phyloP scores from a whole-genome alignment of 2,797 vertebrate species.

The Acestrorhynchus altus region DNA sequence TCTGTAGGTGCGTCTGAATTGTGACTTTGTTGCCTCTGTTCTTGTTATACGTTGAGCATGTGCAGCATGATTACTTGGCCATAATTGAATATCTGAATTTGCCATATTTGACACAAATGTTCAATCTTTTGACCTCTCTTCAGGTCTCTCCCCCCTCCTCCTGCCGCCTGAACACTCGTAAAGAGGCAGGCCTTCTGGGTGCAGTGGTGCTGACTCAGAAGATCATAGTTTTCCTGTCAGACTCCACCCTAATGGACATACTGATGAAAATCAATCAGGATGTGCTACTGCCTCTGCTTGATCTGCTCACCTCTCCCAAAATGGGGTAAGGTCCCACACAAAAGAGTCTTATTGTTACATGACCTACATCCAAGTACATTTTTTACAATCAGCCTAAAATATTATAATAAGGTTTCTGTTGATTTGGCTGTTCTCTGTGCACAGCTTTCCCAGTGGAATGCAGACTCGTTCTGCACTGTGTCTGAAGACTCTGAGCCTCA shows the following conservation, averaged over 20 bases:
- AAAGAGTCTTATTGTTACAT: background rate
- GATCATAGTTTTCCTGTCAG: constrained; percentile 94
- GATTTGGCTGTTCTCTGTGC: constrained; percentile 44
- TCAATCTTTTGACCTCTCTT: constrained; percentile 26
- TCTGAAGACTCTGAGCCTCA: constrained; percentile 92
- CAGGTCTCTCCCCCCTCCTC: constrained; percentile 88
- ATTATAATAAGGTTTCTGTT: constrained; percentile 25
- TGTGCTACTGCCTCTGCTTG: constrained; percentile 89
- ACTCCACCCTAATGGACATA: constrained; percentile 97
- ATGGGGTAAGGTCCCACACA: constrained; percentile 78
- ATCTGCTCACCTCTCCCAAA: constrained; percentile 88
- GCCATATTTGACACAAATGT: background rate
- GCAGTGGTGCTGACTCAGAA: constrained; percentile 92
- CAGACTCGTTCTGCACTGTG: constrained; percentile 93
- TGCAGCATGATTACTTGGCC: background rate
- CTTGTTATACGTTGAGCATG: background rate
- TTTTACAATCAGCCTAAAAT: constrained; percentile 4
- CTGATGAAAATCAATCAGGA: constrained; percentile 97
- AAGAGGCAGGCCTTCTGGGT: constrained; percentile 92
- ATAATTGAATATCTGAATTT: background rate
- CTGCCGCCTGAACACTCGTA: constrained; percentile 92
- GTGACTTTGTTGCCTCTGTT: background rate
- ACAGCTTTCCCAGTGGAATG: constrained; percentile 93
- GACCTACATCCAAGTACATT: background rate
- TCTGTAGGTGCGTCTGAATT: background rate